phyloP scores from a whole-genome alignment of 2,888 invertebrate genomes.

The Microplitis manilae region DNA sequence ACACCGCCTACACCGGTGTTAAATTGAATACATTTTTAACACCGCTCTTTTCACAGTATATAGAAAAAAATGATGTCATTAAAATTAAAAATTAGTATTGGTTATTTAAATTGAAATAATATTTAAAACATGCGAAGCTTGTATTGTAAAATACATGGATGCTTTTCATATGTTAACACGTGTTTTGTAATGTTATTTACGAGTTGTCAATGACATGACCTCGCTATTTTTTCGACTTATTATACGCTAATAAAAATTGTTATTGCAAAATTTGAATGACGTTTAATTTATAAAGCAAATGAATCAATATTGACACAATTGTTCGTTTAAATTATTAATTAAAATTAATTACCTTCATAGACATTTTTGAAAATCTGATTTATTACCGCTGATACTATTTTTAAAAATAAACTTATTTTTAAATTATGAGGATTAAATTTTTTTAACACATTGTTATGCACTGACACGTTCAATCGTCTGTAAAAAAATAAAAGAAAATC shows the following conservation, averaged over 20 bases:
- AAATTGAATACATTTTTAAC: too few species aligned
- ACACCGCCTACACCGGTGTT: too few species aligned
- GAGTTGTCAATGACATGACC: not conserved
- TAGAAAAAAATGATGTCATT: too few species aligned
- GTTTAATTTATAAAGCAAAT: not conserved
- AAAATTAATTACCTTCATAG: conserved; percentile 44
- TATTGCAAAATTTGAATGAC: conserved; percentile 5
- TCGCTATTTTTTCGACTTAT: not conserved
- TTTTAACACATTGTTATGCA: conserved; percentile 25
- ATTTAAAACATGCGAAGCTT: not conserved
- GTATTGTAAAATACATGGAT: not conserved
- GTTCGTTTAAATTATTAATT: not conserved
- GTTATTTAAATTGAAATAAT: not conserved
- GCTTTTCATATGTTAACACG: conserved; percentile 18
- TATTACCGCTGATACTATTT: not conserved
- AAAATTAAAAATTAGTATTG: too few species aligned
- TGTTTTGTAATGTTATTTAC: conserved; percentile 20
- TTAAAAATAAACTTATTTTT: not conserved
- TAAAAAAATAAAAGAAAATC: conserved; percentile 5
- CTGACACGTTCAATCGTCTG: not conserved
- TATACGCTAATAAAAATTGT: not conserved
- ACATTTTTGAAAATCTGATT: conserved; percentile 32
- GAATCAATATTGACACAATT: too few species aligned
- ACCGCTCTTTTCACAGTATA: too few species aligned
- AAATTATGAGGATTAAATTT: not conserved